phyloP scores from a whole-genome alignment of 1,140 invertebrate species.

The Cotesia glomerata region DNA sequence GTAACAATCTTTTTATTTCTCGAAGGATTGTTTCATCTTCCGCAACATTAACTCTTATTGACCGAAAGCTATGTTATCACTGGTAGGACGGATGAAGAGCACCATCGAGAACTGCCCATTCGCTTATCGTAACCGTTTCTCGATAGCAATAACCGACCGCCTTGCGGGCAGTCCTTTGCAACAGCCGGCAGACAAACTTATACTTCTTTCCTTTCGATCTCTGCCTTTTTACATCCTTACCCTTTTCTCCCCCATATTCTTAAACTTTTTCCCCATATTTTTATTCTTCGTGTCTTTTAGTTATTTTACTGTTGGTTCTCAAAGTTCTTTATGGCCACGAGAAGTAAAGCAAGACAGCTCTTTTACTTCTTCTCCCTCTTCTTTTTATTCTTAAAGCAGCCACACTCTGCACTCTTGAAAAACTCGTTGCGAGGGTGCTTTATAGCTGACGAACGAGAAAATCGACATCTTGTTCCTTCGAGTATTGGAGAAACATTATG shows the following conservation, averaged over 20 bases:
- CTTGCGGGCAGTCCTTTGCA: slow-evolving; percentile 17
- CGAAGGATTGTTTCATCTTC: slow-evolving; percentile 11
- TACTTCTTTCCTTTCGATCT: slow-evolving; percentile 16
- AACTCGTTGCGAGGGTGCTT: background rate
- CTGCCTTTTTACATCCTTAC: background rate
- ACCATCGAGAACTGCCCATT: slow-evolving; percentile 26
- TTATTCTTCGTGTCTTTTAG: slow-evolving; percentile 2
- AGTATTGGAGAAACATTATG: slow-evolving; percentile 11
- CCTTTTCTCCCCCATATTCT: background rate
- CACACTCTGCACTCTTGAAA: background rate
- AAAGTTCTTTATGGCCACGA: background rate
- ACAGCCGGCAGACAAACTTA: slow-evolving; percentile 28
- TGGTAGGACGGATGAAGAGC: slow-evolving; percentile 4
- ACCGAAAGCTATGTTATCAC: slow-evolving; percentile 4
- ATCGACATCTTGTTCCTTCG: slow-evolving; percentile 7
- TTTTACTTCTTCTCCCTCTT: background rate
- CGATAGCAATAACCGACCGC: slow-evolving; percentile 49
- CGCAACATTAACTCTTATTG: slow-evolving; percentile 7
- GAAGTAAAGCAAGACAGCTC: background rate
- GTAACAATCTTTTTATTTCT: background rate
- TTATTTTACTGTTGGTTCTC: background rate
- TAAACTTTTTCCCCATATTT: background rate
- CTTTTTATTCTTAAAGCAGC: background rate
- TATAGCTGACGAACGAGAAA: background rate
- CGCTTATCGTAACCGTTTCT: slow-evolving; percentile 42